Percentiles rank a stretch among this genome's conserved stretches.
Conservation (phyloP, 1,140 invertebrate species). For the Cardiocondyla obscurior region DNA sequence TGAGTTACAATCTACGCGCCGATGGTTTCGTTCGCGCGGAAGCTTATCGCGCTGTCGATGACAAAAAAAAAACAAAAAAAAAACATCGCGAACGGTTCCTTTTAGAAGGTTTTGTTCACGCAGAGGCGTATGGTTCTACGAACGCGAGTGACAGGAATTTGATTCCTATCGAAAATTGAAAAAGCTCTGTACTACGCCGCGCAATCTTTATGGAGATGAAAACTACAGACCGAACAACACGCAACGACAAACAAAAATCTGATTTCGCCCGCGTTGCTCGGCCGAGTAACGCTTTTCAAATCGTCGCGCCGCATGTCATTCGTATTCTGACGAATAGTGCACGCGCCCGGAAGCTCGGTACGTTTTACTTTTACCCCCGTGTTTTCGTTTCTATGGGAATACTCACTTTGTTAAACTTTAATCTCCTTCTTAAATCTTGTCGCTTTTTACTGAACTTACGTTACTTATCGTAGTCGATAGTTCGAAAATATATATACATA, state of each 20-base stretch:
- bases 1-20: conserved; percentile 18
- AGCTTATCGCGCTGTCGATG: conserved; percentile 11
- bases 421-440: not conserved
- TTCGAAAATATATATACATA: no score
- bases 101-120: conserved; percentile 20
- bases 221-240: conserved; percentile 38
- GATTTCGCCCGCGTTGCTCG: conserved; percentile 47
- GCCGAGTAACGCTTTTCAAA: conserved; percentile 46
- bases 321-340: conserved; percentile 50
- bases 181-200: conserved; percentile 11
- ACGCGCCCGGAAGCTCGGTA: not conserved
- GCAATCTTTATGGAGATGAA: conserved; percentile 68
- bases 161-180: conserved; percentile 71
- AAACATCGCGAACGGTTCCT: conserved; percentile 18
- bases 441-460: not conserved
- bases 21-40: conserved; percentile 6
- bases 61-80: not conserved
- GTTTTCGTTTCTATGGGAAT: not conserved
- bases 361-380: not conserved
- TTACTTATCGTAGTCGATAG: not conserved
- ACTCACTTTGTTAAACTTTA: not conserved
- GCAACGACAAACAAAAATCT: conserved; percentile 49
- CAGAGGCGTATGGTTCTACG: not conserved
- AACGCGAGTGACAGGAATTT: conserved; percentile 55
- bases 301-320: conserved; percentile 49